Percentiles rank a stretch among this genome's conserved stretches.
These are phyloP conservation scores for Ellobius talpinus DNA, from an alignment of 2,113 vertebrate genomes.

Conservation along the genomic window DNA sequence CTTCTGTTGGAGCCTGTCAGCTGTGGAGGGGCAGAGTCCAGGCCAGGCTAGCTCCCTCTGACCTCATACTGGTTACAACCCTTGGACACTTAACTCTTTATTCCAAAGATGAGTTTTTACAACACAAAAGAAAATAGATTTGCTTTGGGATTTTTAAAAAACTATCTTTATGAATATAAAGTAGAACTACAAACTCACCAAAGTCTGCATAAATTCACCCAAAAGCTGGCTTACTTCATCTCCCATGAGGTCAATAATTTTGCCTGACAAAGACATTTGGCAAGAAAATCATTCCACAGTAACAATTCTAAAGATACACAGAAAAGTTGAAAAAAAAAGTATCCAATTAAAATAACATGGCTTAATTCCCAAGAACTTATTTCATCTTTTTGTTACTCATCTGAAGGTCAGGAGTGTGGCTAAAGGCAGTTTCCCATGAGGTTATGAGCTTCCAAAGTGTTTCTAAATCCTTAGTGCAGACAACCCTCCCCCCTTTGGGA, in stretches of 20 bases:
- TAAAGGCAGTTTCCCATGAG: slow-evolving; percentile 63
- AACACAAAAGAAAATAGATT: slow-evolving; percentile 53
- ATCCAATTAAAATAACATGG: slow-evolving; percentile 77
- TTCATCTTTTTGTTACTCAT: slow-evolving; percentile 80
- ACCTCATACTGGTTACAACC: slow-evolving; percentile 67
- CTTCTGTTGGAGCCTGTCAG: slow-evolving; percentile 79
- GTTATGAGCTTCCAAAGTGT: slow-evolving; percentile 82
- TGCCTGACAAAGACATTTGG: slow-evolving; percentile 34
- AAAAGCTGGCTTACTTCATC: slow-evolving; percentile 44
- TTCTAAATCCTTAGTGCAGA: slow-evolving; percentile 87
- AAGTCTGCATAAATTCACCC: slow-evolving; percentile 63
- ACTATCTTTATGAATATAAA: slow-evolving; percentile 57
- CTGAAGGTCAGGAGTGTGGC: slow-evolving; percentile 75
- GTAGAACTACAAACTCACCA: slow-evolving; percentile 54
- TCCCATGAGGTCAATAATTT: slow-evolving; percentile 68
- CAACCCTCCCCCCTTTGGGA: slow-evolving; percentile 82
- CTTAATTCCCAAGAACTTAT: slow-evolving; percentile 68
- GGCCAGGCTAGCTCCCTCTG: slow-evolving; percentile 68
- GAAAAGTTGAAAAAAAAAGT: background rate
- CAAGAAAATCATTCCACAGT: slow-evolving; percentile 65
- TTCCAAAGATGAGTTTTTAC: slow-evolving; percentile 76
- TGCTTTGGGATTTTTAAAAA: slow-evolving; percentile 60
- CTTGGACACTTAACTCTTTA: slow-evolving; percentile 72
- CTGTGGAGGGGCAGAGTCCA: slow-evolving; percentile 69
- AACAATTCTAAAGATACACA: slow-evolving; percentile 55